Conservation (phyloP, 53 echinoderm and acorn worm species). For the Paracentrotus lividus region DNA sequence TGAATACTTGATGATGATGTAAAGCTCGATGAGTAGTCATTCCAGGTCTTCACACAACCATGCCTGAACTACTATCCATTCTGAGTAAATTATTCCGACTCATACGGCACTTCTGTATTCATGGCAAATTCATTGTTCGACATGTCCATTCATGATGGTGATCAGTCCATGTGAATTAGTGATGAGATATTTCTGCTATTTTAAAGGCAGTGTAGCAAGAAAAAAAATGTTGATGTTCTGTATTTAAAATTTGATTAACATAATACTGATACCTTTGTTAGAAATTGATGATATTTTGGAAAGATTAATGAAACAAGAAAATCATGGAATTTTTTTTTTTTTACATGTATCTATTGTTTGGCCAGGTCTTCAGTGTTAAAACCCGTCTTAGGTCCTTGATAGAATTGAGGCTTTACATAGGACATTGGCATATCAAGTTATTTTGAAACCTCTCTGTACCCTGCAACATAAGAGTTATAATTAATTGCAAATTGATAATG, state of each 20-base stretch:
- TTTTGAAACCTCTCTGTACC: too few species aligned
- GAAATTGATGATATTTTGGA: too few species aligned
- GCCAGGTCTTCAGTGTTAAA: neutral
- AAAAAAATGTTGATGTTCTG: too few species aligned
- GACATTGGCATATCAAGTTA: too few species aligned
- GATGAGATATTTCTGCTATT: neutral
- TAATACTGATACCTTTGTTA: too few species aligned
- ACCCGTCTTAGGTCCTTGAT: too few species aligned
- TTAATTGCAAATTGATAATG: too few species aligned
- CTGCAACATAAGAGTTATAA: too few species aligned
- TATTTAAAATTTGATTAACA: too few species aligned
- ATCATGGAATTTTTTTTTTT: neutral
- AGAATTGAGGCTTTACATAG: too few species aligned
- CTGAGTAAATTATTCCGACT: neutral
- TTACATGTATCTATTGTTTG: neutral
- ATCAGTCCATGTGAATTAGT: neutral
- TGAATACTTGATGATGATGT: slow-evolving; percentile 1
- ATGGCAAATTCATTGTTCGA: neutral
- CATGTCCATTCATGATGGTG: slow-evolving; percentile 3
- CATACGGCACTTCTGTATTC: neutral
- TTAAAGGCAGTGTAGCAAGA: neutral
- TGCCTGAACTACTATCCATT: neutral
- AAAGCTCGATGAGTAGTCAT: neutral
- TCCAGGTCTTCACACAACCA: neutral
- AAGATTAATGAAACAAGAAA: too few species aligned